Conservation (phyloP, 1,140 invertebrate genomes). For the Sarcophaga peregrina region DNA sequence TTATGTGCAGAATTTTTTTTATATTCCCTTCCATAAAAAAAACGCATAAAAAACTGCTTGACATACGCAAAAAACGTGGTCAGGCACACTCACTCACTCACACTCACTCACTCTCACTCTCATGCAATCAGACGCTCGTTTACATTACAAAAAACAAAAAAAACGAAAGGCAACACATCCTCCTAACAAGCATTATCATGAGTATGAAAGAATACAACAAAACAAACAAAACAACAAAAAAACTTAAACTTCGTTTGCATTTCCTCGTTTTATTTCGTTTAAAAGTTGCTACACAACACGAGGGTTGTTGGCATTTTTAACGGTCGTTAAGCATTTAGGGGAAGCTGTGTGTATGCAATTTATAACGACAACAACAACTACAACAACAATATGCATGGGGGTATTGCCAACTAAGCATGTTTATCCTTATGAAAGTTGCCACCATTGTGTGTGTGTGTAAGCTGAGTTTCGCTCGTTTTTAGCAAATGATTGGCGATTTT, state of each 20-base stretch:
- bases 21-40: background rate
- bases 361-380: background rate
- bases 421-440: background rate
- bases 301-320: constrained; percentile 30
- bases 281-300: background rate
- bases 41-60: background rate
- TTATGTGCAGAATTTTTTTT: constrained; percentile 17
- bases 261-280: background rate
- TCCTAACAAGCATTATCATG: no score
- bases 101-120: background rate
- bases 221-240: no score
- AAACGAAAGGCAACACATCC: no score
- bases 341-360: constrained; percentile 28
- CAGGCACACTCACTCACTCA: background rate
- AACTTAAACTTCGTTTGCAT: background rate
- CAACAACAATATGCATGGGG: background rate
- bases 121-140: no score
- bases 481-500: constrained; percentile 36
- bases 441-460: background rate
- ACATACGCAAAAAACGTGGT: constrained; percentile 17
- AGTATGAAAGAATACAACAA: no score
- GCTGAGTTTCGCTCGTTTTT: background rate
- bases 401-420: no score
- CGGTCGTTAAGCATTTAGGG: constrained; percentile 25
- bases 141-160: no score